A percentile compares a stretch with the other conserved stretches of the same genome.
phyloP scores from a whole-genome alignment of 1,140 invertebrate genomes.

The fruit fly (Drosophila melanogaster) region Release_6_plus_ISO1_MT NT_033779.5:12472501-12473000 shows the following conservation, averaged over 20 bases:
- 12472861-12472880: too few species aligned
- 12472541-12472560: constrained; percentile 58
- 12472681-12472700: constrained; percentile 20
- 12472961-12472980: too few species aligned
- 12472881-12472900: too few species aligned
- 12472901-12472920: too few species aligned
- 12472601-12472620: constrained; percentile 42
- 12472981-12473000: too few species aligned
- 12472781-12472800: constrained; percentile 16
- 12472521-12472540: neutral
- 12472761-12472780: constrained; percentile 43
- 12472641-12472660: constrained; percentile 20
- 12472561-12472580: constrained; percentile 59
- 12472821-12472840: constrained; percentile 10
- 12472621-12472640: constrained; percentile 33
- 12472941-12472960: too few species aligned
- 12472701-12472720: constrained; percentile 30
- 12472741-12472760: constrained; percentile 39
- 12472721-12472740: constrained; percentile 34
- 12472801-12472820: constrained; percentile 21
- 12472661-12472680: constrained; percentile 34
- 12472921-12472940: neutral
- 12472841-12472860: too few species aligned
- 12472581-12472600: neutral
- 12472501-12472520: neutral